Conservation (phyloP, 2,888 invertebrate genomes). For the Dromius quadrimaculatus region DNA sequence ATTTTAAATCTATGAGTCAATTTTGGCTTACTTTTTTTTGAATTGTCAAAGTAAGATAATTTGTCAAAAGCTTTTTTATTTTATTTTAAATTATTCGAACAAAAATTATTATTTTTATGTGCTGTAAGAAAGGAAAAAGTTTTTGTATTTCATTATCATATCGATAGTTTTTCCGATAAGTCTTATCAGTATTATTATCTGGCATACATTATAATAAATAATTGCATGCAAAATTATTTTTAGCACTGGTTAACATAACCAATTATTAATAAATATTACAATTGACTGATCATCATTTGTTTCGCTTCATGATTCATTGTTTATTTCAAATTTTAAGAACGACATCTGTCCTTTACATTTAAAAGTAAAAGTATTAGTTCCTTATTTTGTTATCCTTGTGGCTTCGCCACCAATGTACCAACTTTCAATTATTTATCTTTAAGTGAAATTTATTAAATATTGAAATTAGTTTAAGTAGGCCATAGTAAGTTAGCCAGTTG, state of each 20-base stretch:
- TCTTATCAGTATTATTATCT: not conserved
- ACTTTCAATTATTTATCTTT: slow-evolving; percentile 13
- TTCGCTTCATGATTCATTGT: not conserved
- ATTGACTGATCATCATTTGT: not conserved
- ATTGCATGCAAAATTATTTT: not conserved
- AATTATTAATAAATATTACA: not conserved
- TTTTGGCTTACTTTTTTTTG: too few relatives aligned
- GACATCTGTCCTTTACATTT: slow-evolving; percentile 22
- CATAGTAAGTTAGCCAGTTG: slow-evolving; percentile 4
- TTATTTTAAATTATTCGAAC: too few relatives aligned
- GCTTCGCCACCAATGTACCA: too few relatives aligned
- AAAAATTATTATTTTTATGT: too few relatives aligned
- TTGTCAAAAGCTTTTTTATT: too few relatives aligned
- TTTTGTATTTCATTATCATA: too few relatives aligned
- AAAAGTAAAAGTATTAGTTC: slow-evolving; percentile 20
- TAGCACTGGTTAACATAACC: not conserved
- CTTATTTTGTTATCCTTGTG: slow-evolving; percentile 16
- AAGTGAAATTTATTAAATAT: slow-evolving; percentile 35
- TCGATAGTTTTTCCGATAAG: too few relatives aligned
- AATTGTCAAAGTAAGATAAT: too few relatives aligned
- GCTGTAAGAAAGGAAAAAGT: too few relatives aligned
- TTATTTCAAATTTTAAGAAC: slow-evolving; percentile 5
- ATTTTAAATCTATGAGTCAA: too few relatives aligned
- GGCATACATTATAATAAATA: not conserved
- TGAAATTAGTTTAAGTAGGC: slow-evolving; percentile 28